These are phyloP conservation scores for Bombus huntii DNA, from an alignment of 1,140 invertebrate genomes.

Conservation along the genomic window DNA sequence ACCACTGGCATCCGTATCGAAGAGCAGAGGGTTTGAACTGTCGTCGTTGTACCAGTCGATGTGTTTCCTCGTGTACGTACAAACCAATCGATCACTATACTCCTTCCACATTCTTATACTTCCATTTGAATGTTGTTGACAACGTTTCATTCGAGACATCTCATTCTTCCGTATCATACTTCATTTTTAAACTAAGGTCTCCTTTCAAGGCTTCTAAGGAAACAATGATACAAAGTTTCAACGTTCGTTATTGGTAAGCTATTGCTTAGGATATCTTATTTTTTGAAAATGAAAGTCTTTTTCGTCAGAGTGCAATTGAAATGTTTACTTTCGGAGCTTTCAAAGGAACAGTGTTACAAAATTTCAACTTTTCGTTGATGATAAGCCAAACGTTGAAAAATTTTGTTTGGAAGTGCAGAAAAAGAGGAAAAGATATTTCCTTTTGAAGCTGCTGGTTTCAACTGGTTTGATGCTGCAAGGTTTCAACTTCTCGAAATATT, in stretches of 20 bases:
- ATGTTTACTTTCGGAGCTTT: too few relatives aligned
- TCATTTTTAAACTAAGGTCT: neutral
- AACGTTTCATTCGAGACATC: too few relatives aligned
- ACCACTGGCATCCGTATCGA: conserved; percentile 68
- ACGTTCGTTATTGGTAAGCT: neutral
- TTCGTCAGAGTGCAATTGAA: too few relatives aligned
- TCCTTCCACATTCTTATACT: conserved; percentile 6
- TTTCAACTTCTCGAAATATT: neutral
- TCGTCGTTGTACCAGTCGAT: conserved; percentile 55
- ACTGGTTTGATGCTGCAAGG: too few relatives aligned
- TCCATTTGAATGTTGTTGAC: neutral
- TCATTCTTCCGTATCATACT: neutral
- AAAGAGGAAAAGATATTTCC: too few relatives aligned
- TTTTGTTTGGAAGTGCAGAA: too few relatives aligned
- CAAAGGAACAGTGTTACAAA: too few relatives aligned
- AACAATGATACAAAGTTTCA: neutral
- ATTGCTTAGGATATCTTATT: too few relatives aligned
- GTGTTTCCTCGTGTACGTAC: conserved; percentile 15
- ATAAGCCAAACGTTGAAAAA: too few relatives aligned
- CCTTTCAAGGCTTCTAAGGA: accelerated
- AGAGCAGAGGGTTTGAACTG: conserved; percentile 63
- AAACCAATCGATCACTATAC: conserved; percentile 55
- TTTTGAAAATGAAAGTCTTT: too few relatives aligned
- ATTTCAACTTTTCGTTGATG: too few relatives aligned
- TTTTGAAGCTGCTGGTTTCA: too few relatives aligned